Base-by-base conservation (phyloP, 2,797 vertebrate genomes). In the Varecia variegata region DNA sequence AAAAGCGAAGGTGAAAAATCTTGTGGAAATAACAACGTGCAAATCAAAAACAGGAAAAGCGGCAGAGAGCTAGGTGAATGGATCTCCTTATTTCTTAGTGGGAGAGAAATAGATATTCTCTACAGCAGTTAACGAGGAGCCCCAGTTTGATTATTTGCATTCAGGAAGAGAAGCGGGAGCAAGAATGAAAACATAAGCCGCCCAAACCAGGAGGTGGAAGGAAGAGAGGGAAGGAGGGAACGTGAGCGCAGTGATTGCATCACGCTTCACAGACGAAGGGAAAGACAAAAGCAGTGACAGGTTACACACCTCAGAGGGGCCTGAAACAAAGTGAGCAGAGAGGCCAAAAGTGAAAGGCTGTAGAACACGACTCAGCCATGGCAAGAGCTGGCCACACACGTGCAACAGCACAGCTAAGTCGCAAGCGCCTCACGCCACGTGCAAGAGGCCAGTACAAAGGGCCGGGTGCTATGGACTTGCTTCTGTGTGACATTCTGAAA, bases 371-470 rank as follows among this genome's bases (percentile, higher is more conserved):
- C 54, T 17, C 18, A 25, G 30, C 56, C 38, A 52, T 0, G 3
- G 20, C 15, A 56, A 67, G 65, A 47, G 12, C 5, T 17, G 23
- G 10, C 45, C 20, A 5, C 12, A 9, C 58, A 45, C 4, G 0
- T 7, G 54, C 11, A 5, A 18, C 17, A 47, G 25, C 23, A 27
- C 56, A 8, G 5, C 20, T 52, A 23, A 43, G 27, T 7, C 0
- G 0, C 15, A n/a, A 80, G 60, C 1, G 6, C 1, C 2, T 4
- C 1, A 14, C 0, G 5, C 1, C 10, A 10, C 3, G 5, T 35
- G 8, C 27, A 35, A 21, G 35, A 30, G 27, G 56, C 18, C 17
- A 15, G 11, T 43, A 40, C 65, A 32, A 7, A 52, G 35, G 70
- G n/a, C 23, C 3, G 2, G 4, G 2, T 30, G 35, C 21, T 32